A percentile compares a stretch with the other conserved stretches of the same genome.
phyloP scores from a whole-genome alignment of 2,797 vertebrate species.

The Huso huso region DNA sequence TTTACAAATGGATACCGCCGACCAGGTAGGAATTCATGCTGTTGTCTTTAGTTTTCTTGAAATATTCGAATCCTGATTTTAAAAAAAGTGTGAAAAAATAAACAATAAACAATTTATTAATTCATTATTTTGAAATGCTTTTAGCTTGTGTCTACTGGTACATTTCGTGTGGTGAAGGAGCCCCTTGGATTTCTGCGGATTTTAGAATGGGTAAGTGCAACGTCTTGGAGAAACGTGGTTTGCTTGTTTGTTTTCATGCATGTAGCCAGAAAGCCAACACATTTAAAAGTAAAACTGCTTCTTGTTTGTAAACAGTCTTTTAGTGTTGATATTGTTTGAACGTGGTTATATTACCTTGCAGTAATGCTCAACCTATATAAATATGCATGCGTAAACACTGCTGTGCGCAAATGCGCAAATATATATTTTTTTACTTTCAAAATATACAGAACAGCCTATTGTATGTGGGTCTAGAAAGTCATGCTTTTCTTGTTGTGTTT shows the following conservation, averaged over 20 bases:
- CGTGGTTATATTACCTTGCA: no score
- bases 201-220: slow-evolving; percentile 85
- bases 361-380: no score
- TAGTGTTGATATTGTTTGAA: no score
- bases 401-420: no score
- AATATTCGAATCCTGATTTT: slow-evolving; percentile 3
- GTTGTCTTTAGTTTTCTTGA: neutral
- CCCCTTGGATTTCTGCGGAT: slow-evolving; percentile 83
- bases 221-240: slow-evolving; percentile 10
- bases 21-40: slow-evolving; percentile 43
- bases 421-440: no score
- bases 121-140: slow-evolving; percentile 17
- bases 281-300: neutral
- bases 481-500: slow-evolving; percentile 13
- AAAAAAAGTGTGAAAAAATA: slow-evolving; percentile 5
- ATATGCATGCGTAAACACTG: no score
- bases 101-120: slow-evolving; percentile 2
- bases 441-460: no score
- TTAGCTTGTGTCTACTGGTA: slow-evolving; percentile 73
- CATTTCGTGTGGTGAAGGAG: slow-evolving; percentile 78
- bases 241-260: slow-evolving; percentile 11
- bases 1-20: slow-evolving; percentile 53
- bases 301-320: neutral
- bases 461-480: no score
- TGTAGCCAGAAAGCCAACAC: slow-evolving; percentile 6